These are phyloP conservation scores for Tauraco erythrolophus DNA, from an alignment of 2,113 vertebrate species.

Conservation along the genomic window DNA sequence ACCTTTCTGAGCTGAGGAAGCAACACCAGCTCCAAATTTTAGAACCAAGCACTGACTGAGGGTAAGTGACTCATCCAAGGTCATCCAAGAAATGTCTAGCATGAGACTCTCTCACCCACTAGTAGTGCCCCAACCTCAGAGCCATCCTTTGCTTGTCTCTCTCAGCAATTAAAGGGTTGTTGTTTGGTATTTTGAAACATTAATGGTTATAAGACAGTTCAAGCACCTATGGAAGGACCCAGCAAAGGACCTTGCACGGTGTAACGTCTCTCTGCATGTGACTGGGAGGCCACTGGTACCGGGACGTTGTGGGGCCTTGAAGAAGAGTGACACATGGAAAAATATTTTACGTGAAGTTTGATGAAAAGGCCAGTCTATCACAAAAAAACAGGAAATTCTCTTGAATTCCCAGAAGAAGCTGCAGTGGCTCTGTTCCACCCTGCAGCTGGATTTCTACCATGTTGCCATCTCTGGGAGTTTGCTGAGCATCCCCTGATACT, in stretches of 20 bases:
- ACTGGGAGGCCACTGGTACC: accelerated
- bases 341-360: not conserved
- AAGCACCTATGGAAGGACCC: not conserved
- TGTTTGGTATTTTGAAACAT: not conserved
- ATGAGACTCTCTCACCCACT: not conserved
- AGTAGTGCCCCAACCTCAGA: not conserved
- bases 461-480: not conserved
- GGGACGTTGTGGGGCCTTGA: not conserved
- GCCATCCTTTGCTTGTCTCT: not conserved
- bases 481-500: not conserved
- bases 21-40: not conserved
- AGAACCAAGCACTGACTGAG: accelerated
- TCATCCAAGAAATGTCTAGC: not conserved
- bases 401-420: not conserved
- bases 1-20: not conserved
- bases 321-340: not conserved
- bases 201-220: not conserved
- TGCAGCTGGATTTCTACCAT: not conserved
- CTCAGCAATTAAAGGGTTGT: not conserved
- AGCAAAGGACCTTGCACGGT: not conserved
- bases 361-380: not conserved
- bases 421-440: not conserved
- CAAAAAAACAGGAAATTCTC: not conserved
- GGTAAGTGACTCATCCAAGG: not conserved
- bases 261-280: accelerated